Evolutionary conservation across 2,113 vertebrate genomes (phyloP), one percentile per base, ranked within the genome.

Genomic region (Ochotona curzoniae): DNA sequence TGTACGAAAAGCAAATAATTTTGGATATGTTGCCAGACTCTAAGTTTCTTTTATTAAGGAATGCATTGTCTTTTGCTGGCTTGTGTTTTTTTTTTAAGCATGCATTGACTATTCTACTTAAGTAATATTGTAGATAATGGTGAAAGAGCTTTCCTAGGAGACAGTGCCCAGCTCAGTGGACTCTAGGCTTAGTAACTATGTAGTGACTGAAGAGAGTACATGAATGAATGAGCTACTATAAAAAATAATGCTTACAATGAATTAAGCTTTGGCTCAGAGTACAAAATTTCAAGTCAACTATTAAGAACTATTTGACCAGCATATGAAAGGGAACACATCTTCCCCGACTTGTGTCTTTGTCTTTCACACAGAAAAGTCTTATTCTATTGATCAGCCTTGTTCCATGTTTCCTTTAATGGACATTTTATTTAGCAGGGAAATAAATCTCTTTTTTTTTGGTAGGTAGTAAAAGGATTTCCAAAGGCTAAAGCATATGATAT

Each of bases 241-340:
- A 85, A 84, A 95, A 95, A 95, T 32, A 87, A 93, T 89, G 84
- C 47, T 30, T 71, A 96, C 83, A 90, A 49, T 69, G 60, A 79
- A 23, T 93, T 96, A 81, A 93, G 91, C 95, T 96, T 96, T 96
- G 95, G 89, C 93, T 96, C 51, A 84, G 57, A 97, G 84, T 81
- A 93, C 90, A 94, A 51, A 74, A 93, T 94, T 96, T 94, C 87
- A 89, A 97, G 96, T 96, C 79, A 91, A 87, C 67, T 28, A 23
- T 81, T 87, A 81, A 89, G 57, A 84, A 73, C 38, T 91, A 13
- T 84, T 93, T 87, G 61, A 61, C 64, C 63, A 91, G 20, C 26
- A 26, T 44, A 67, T n/a, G 54, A 74, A 83, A 84, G 70, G 64
- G 54, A 82, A 74, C 14, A 47, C 11, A 49, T 80, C 84, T 96